phyloP scores from a whole-genome alignment of 2,888 invertebrate genomes.

The Euplexia lucipara region DNA sequence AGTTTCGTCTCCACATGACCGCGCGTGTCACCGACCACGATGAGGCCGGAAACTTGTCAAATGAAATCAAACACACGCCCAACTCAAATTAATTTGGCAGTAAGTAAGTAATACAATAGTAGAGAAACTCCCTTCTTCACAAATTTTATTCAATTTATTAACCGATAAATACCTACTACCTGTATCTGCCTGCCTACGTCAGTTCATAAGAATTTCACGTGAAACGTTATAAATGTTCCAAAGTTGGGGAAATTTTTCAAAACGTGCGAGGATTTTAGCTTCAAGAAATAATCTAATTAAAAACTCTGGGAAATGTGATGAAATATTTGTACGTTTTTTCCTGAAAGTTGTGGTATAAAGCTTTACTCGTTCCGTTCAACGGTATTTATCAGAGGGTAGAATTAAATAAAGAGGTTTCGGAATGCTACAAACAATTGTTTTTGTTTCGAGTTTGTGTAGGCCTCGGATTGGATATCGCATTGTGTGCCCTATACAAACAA shows the following conservation, averaged over 20 bases:
- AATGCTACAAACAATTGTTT: slow-evolving; percentile 54
- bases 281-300: slow-evolving; percentile 74
- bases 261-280: slow-evolving; percentile 72
- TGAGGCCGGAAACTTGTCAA: slow-evolving; percentile 44
- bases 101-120: slow-evolving; percentile 38
- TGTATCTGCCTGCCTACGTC: slow-evolving; percentile 16
- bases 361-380: slow-evolving; percentile 44
- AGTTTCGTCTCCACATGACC: slow-evolving; percentile 29
- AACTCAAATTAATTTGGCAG: slow-evolving; percentile 49
- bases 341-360: slow-evolving; percentile 43
- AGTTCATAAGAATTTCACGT: slow-evolving; percentile 49
- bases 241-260: slow-evolving; percentile 67
- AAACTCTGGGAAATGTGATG: slow-evolving; percentile 69
- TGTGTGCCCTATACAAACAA: slow-evolving; percentile 72
- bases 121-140: slow-evolving; percentile 32
- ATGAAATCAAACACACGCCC: slow-evolving; percentile 46
- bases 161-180: slow-evolving; percentile 48
- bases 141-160: slow-evolving; percentile 56
- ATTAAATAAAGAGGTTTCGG: slow-evolving; percentile 45
- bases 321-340: slow-evolving; percentile 64
- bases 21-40: slow-evolving; percentile 21
- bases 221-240: slow-evolving; percentile 64
- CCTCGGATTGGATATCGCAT: slow-evolving; percentile 68
- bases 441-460: slow-evolving; percentile 61
- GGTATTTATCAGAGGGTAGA: slow-evolving; percentile 42